Base-by-base conservation (phyloP, 2,113 vertebrate genomes). In the Murina feae region DNA sequence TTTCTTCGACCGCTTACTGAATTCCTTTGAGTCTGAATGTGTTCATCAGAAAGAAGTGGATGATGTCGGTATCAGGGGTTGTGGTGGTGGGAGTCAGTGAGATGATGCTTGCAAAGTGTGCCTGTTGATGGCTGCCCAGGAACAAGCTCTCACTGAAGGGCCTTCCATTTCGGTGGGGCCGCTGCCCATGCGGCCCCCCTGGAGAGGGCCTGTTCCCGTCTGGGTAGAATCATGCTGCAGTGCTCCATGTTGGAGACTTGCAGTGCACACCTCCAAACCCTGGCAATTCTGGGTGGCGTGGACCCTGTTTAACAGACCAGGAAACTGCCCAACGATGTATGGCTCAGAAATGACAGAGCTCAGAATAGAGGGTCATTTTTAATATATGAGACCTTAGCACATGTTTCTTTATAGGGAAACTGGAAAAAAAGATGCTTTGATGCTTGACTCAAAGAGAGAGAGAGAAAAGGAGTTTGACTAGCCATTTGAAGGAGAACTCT, bases 361-460 rank as follows among this genome's bases (percentile, higher is more conserved):
- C 6, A 32, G 53, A 81, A 81, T 51, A 85, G 68, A 92, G 42
- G 63, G 30, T 42, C 28, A 2, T 51, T 87, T 95, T 86, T 82
- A 71, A 32, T 63, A 30, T 72, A 4, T 69, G 11, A 90, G 47
- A 89, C 14, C 71, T 95, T 25, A 65, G 1, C 87, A 18, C 18
- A 28, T 37, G 18, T 69, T 85, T 89, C 69, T 88, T 69, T 83
- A 13, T 80, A 80, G 42, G 49, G 83, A 68, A 86, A 32, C 32
- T 65, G 20, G 13, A 86, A 60, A 79, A 90, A 42, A 88, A 89
- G n/a, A 28, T 76, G 42, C 55, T 49, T 74, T 71, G 44, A 72
- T 87, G 71, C 66, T 71, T 89, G 47, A 51, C 53, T 96, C 51
- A 89, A 74, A 96, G n/a, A n/a, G n/a, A n/a, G 68, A 91, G 32